Evolutionary conservation across 2,113 vertebrate genomes (phyloP).

Genomic region (Elephas maximus): DNA sequence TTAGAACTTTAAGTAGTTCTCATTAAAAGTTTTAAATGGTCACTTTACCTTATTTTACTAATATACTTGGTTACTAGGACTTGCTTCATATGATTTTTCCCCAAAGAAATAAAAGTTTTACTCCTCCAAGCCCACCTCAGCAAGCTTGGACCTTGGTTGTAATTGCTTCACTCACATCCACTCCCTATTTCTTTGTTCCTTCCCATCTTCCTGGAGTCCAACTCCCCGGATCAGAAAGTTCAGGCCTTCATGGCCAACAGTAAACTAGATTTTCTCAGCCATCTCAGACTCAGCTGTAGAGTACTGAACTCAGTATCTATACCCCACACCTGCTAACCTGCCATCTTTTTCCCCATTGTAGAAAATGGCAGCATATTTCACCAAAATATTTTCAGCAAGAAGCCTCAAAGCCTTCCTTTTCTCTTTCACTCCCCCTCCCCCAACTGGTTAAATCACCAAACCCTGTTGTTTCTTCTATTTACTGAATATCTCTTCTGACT

Average conservation of each 20-base stretch:
- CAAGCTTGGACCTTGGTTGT: too few relatives aligned
- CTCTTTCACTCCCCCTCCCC: not conserved
- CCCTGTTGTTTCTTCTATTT: not conserved
- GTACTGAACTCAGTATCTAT: not conserved
- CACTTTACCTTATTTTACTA: conserved; percentile 32
- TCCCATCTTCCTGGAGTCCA: not conserved
- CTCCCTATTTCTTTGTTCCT: not conserved
- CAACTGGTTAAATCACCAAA: not conserved
- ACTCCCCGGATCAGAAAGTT: not conserved
- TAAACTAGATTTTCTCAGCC: not conserved
- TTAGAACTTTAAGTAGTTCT: conserved; percentile 53
- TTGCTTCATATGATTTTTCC: not conserved
- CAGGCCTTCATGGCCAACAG: not conserved
- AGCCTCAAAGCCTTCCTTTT: not conserved
- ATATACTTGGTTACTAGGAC: not conserved
- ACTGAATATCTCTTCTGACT: not conserved
- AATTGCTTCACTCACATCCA: not conserved
- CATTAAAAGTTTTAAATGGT: conserved; percentile 61
- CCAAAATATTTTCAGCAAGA: not conserved
- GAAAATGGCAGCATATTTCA: not conserved
- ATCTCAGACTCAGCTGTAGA: not conserved
- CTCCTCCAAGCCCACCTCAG: not conserved
- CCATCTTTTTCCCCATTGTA: not conserved
- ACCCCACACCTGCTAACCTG: not conserved
- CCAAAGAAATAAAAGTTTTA: not conserved